phyloP scores from a whole-genome alignment of 2,888 invertebrate genomes.

The Ornithoptera alexandrae region DNA sequence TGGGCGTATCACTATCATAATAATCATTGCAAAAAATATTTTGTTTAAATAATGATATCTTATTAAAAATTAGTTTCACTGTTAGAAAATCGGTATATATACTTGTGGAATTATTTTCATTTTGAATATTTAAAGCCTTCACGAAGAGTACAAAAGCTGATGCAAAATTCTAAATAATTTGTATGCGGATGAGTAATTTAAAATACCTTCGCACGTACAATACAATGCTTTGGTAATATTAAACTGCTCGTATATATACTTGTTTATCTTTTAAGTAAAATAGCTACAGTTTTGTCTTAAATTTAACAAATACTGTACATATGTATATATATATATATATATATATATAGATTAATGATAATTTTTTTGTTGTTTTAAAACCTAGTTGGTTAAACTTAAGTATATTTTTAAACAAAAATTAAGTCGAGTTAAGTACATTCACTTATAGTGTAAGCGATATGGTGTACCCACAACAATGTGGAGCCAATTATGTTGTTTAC shows the following conservation, averaged over 20 bases:
- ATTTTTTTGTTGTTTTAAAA: not conserved
- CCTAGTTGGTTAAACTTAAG: not conserved
- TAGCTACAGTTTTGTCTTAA: not conserved
- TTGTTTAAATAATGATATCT: too few species aligned
- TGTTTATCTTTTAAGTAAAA: not conserved
- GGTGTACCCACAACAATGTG: too few species aligned
- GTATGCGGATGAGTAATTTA: constrained; percentile 11
- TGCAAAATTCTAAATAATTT: constrained; percentile 15
- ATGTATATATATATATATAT: too few species aligned
- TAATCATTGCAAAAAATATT: too few species aligned
- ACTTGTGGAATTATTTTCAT: not conserved
- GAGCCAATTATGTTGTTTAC: too few species aligned
- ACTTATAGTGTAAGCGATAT: too few species aligned
- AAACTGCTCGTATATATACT: not conserved
- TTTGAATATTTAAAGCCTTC: constrained; percentile 22
- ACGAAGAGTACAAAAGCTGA: constrained; percentile 10
- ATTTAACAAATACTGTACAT: not conserved
- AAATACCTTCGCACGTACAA: constrained; percentile 13
- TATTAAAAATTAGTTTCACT: too few species aligned
- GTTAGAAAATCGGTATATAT: not conserved
- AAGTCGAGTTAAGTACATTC: too few species aligned
- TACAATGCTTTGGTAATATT: constrained; percentile 8
- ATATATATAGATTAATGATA: too few species aligned
- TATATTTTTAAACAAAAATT: too few species aligned
- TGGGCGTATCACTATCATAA: too few species aligned